A percentile compares a stretch with the other conserved stretches of the same genome.
These are phyloP conservation scores for Tenodera sinensis DNA, from an alignment of 2,888 invertebrate species.

Conservation along the genomic window DNA sequence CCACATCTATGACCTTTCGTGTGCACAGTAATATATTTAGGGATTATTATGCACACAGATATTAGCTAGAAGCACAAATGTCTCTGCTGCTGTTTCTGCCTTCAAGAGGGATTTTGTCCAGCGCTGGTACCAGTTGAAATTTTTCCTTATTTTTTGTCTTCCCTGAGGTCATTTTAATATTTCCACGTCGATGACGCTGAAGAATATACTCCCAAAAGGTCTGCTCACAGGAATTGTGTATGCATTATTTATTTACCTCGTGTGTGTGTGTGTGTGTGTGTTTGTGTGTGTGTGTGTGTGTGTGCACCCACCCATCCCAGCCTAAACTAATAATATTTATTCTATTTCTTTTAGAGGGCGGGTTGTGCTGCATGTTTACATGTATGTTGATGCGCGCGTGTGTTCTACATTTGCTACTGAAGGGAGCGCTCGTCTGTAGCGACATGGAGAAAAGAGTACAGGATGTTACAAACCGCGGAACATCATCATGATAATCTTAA, in stretches of 20 bases:
- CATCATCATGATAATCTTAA: no score
- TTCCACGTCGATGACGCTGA: neutral
- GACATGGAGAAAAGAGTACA: neutral
- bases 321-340: neutral
- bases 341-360: neutral
- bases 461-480: neutral
- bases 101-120: neutral
- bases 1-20: no score
- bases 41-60: no score
- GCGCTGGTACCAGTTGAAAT: neutral
- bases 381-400: neutral
- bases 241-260: neutral
- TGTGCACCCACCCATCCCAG: no score
- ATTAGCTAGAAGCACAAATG: neutral
- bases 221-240: neutral
- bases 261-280: no score
- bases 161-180: neutral
- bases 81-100: neutral
- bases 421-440: neutral
- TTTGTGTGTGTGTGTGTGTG: no score
- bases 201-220: neutral
- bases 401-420: neutral
- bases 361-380: neutral
- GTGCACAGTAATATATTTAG: no score
- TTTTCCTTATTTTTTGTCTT: neutral